A percentile compares a stretch with the other conserved stretches of the same genome.
These are phyloP conservation scores for Ommatoiulus sabulosus DNA, from an alignment of 2,888 invertebrate genomes.

Conservation along the genomic window DNA sequence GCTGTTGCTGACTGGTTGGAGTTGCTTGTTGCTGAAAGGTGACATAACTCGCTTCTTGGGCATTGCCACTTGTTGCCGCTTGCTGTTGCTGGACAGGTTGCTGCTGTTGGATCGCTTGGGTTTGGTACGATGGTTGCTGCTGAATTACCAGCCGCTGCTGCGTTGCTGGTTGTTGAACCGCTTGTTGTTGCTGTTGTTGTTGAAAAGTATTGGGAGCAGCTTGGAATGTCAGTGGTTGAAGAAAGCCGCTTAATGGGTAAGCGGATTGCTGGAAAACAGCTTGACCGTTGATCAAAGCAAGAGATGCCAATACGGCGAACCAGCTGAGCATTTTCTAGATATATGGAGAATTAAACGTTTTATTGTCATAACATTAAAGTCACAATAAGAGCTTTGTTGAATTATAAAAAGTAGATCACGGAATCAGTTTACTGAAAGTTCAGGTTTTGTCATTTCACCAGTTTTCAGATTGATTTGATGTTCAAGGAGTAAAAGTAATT, in stretches of 20 bases:
- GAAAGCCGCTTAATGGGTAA: constrained; percentile 28
- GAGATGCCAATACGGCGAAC: neutral
- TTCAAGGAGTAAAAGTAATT: no score
- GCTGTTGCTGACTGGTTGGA: neutral
- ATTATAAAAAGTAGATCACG: no score
- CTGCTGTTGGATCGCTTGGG: neutral
- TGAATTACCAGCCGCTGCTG: neutral
- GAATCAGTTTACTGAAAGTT: no score
- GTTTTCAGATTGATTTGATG: no score
- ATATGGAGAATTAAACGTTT: no score
- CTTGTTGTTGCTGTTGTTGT: constrained; percentile 28
- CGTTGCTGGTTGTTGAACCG: neutral
- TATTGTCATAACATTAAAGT: no score
- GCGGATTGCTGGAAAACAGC: constrained; percentile 49
- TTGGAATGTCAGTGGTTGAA: constrained; percentile 8
- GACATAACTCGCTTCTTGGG: neutral
- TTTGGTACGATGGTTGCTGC: constrained; percentile 1
- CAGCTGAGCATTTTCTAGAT: neutral
- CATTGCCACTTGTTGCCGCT: neutral
- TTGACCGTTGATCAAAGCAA: neutral
- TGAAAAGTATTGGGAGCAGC: constrained; percentile 17
- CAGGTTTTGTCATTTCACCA: no score
- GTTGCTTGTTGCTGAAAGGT: constrained; percentile 8
- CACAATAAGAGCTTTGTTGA: no score
- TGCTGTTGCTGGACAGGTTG: neutral